Base-by-base conservation (phyloP, 2,113 vertebrate genomes). In the Tonatia bakeri region DNA sequence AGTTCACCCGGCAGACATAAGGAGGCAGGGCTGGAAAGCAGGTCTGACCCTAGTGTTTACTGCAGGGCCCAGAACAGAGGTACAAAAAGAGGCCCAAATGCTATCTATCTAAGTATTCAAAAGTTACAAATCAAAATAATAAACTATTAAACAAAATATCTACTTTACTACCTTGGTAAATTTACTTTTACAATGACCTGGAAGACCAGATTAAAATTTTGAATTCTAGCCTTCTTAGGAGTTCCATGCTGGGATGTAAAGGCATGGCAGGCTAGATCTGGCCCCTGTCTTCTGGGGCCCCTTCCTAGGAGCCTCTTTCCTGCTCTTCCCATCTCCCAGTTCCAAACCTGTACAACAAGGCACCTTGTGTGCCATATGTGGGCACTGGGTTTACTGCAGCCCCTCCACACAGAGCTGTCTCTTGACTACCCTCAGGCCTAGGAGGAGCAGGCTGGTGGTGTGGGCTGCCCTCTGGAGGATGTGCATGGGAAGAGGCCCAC, bases 381-480 rank as follows among this genome's bases (percentile, higher is more conserved):
- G 54, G 81, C 50, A 19, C 43, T 19, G 40, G 12, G 16, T 33
- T 28, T 45, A 87, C 11, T 20, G 31, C 38, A 59, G 59, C 1
- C 0, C 14, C 10, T 15, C n/a, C 40, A 5, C 0, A 61, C 20
- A 50, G 17, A 56, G 45, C 28, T 5, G 22, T 17, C 22, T 65
- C 17, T 0, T 22, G 40, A 7, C 38, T 19, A 28, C 28, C 47
- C 70, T 70, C 33, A 56, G 33, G 7, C 61, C 52, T 31, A 17
- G 17, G 33, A 19, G 31, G 59, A 31, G 20, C 33, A 28, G 50
- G 90, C 45, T 47, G 73, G 61, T 52, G 83, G 77, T 69, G 3
- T 61, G 75, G 72, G 16, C 96, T 89, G 90, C 90, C 92, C 83
- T 88, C 94, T 95, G 90, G 65, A 96, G 96, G 90, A 54, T 43